phyloP scores from a whole-genome alignment of 2,888 invertebrate genomes.

The Folsomia candida region DNA sequence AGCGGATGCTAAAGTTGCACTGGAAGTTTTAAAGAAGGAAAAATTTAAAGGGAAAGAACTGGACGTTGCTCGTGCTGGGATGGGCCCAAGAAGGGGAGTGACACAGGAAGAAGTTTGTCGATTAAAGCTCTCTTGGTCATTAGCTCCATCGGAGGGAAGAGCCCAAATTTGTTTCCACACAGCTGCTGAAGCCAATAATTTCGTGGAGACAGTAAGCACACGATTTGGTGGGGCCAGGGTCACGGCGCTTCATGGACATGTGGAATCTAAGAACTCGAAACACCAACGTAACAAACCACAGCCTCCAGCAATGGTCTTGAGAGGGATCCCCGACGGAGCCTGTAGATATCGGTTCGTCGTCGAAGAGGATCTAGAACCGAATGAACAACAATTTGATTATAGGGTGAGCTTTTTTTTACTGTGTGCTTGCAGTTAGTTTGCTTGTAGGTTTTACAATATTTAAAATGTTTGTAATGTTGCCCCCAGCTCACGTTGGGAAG shows the following conservation, averaged over 20 bases:
- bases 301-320: neutral
- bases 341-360: neutral
- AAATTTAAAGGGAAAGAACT: neutral
- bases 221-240: neutral
- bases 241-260: neutral
- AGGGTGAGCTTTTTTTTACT: too few relatives aligned
- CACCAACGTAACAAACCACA: neutral
- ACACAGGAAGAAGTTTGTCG: neutral
- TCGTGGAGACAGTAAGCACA: neutral
- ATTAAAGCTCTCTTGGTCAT: conserved; percentile 15
- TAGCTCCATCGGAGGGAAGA: neutral
- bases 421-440: too few relatives aligned
- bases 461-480: neutral
- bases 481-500: neutral
- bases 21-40: neutral
- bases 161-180: neutral
- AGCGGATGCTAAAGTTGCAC: neutral
- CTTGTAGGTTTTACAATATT: too few relatives aligned
- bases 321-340: neutral
- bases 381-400: neutral
- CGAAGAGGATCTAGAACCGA: neutral
- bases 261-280: neutral
- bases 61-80: neutral
- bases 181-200: neutral
- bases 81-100: neutral